phyloP scores from a whole-genome alignment of 2,888 invertebrate species.

The Cremastobaeus sp. region DNA sequence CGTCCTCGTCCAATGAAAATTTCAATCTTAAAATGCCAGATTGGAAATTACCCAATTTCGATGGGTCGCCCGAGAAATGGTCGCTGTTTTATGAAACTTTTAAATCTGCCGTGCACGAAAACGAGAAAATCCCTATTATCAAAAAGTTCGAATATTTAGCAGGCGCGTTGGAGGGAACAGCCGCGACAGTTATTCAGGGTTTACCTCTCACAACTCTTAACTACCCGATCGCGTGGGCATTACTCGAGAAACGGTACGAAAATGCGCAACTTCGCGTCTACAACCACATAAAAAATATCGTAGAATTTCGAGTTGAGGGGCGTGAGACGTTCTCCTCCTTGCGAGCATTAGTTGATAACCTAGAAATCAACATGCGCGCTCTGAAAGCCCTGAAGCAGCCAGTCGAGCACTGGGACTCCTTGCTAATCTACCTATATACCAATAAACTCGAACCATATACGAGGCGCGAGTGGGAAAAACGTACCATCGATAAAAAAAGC shows the following conservation, averaged over 20 bases:
- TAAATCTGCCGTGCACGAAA: slow-evolving; percentile 56
- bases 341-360: slow-evolving; percentile 50
- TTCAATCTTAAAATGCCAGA: neutral
- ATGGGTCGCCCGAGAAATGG: slow-evolving; percentile 56
- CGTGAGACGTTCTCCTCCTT: slow-evolving; percentile 40
- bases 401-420: slow-evolving; percentile 61
- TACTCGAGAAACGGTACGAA: slow-evolving; percentile 50
- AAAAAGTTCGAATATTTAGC: slow-evolving; percentile 59
- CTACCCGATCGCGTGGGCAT: slow-evolving; percentile 57
- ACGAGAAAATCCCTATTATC: slow-evolving; percentile 36
- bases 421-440: slow-evolving; percentile 61
- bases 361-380: slow-evolving; percentile 57
- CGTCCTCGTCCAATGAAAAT: no score
- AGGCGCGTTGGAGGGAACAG: slow-evolving; percentile 45
- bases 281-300: slow-evolving; percentile 47
- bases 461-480: slow-evolving; percentile 61
- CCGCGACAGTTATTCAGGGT: slow-evolving; percentile 50
- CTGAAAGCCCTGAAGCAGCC: slow-evolving; percentile 60
- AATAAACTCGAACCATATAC: slow-evolving; percentile 62
- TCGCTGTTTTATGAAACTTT: slow-evolving; percentile 58
- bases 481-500: slow-evolving; percentile 4
- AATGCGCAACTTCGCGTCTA: slow-evolving; percentile 57
- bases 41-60: slow-evolving; percentile 52
- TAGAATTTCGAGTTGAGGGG: slow-evolving; percentile 34
- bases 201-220: slow-evolving; percentile 56